Evolutionary conservation across 1,140 invertebrate species (phyloP).

Genomic region (Platyura marginata): DNA sequence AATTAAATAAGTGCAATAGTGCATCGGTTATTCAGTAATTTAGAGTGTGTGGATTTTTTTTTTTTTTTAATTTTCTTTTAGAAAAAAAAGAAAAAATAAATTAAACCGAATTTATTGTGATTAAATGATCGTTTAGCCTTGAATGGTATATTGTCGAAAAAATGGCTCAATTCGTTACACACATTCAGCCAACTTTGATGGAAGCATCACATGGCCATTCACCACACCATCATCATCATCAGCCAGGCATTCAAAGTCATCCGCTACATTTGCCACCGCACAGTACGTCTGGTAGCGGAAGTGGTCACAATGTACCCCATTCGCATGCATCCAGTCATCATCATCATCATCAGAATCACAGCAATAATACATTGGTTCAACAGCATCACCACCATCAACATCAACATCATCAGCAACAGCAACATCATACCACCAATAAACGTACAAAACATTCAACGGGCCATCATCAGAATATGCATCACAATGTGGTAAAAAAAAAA

Average conservation of each 20-base stretch:
- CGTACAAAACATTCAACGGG: neutral
- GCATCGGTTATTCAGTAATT: too few relatives aligned
- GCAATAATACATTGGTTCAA: neutral
- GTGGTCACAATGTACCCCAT: neutral
- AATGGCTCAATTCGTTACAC: conserved; percentile 35
- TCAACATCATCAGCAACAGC: conserved; percentile 8
- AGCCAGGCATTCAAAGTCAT: conserved; percentile 10
- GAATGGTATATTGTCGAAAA: neutral
- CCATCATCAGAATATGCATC: neutral
- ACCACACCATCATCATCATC: conserved; percentile 24
- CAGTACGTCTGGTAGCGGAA: too few relatives aligned
- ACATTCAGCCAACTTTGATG: conserved; percentile 33
- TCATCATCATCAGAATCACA: neutral
- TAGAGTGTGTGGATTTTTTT: too few relatives aligned
- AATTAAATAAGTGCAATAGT: too few relatives aligned
- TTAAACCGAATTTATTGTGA: neutral
- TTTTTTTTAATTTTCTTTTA: neutral
- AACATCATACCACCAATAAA: neutral
- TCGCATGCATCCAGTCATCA: neutral
- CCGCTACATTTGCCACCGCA: neutral
- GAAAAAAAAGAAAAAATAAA: too few relatives aligned
- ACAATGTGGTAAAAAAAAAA: too few relatives aligned
- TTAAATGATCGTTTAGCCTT: too few relatives aligned
- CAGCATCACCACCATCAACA: conserved; percentile 9
- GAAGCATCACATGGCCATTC: conserved; percentile 31